Percentiles rank a stretch among this genome's conserved stretches.
phyloP scores from a whole-genome alignment of 2,113 vertebrate species.

The Megatriorchis doriae region DNA sequence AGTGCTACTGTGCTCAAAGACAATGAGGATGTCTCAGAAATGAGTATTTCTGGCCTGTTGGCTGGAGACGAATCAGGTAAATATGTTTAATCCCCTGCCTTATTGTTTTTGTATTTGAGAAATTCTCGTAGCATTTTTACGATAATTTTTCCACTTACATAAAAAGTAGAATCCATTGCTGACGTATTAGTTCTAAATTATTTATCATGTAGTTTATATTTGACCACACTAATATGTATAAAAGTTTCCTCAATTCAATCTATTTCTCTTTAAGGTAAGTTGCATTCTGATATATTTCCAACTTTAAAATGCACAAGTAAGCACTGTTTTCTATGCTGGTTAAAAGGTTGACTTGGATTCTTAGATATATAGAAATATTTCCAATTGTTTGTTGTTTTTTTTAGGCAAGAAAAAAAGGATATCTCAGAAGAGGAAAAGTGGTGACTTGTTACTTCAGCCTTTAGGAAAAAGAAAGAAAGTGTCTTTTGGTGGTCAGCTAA shows the following conservation, averaged over 20 bases:
- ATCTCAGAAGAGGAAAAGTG: constrained; percentile 71
- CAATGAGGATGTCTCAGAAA: background rate
- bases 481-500: constrained; percentile 84
- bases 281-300: background rate
- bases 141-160: background rate
- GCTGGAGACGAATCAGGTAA: constrained; percentile 16
- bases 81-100: background rate
- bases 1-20: background rate
- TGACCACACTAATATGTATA: background rate
- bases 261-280: background rate
- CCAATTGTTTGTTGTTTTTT: background rate
- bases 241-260: background rate
- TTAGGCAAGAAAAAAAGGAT: background rate
- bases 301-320: background rate
- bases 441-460: background rate
- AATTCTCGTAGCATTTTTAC: background rate
- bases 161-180: background rate
- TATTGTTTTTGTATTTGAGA: background rate
- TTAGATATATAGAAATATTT: background rate
- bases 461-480: constrained; percentile 80
- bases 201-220: background rate
- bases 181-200: background rate
- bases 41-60: background rate
- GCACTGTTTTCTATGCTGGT: background rate
- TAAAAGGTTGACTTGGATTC: background rate